Percentiles rank a stretch among this genome's conserved stretches.
Conservation (phyloP, 1,140 invertebrate species). For the Hylaeus anthracinus region DNA sequence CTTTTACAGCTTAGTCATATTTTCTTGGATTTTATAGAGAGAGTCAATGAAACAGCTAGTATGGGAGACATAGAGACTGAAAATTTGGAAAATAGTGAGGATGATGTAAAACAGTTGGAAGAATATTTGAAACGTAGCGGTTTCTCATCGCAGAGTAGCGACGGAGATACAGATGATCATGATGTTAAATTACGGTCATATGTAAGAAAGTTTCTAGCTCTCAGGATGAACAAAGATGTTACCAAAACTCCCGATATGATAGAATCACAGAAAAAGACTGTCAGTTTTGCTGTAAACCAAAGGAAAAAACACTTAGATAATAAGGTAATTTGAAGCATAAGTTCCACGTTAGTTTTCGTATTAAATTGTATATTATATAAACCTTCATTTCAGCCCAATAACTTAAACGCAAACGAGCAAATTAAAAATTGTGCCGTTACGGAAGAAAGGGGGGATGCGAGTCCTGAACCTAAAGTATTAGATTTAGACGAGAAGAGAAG, state of each 20-base stretch:
- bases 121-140: slow-evolving; percentile 88
- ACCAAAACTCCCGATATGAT: slow-evolving; percentile 81
- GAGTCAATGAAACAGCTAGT: slow-evolving; percentile 66
- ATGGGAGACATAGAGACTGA: slow-evolving; percentile 66
- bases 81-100: slow-evolving; percentile 81
- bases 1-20: slow-evolving; percentile 1
- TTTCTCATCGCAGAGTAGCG: slow-evolving; percentile 85
- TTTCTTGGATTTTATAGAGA: slow-evolving; percentile 60
- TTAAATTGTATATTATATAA: slow-evolving; percentile 7
- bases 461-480: slow-evolving; percentile 58
- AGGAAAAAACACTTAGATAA: slow-evolving; percentile 83
- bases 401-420: slow-evolving; percentile 55
- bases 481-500: slow-evolving; percentile 76
- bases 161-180: slow-evolving; percentile 84
- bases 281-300: slow-evolving; percentile 86
- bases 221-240: slow-evolving; percentile 83
- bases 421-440: slow-evolving; percentile 60
- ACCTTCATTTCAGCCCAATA: slow-evolving; percentile 54
- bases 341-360: slow-evolving; percentile 31
- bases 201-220: slow-evolving; percentile 84
- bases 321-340: slow-evolving; percentile 71
- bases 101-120: slow-evolving; percentile 85
- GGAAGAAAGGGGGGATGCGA: slow-evolving; percentile 62
- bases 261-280: slow-evolving; percentile 85
- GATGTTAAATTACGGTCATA: slow-evolving; percentile 86